phyloP scores from a whole-genome alignment of 2,888 invertebrate genomes.

The Eueremaeus valkanovi region DNA sequence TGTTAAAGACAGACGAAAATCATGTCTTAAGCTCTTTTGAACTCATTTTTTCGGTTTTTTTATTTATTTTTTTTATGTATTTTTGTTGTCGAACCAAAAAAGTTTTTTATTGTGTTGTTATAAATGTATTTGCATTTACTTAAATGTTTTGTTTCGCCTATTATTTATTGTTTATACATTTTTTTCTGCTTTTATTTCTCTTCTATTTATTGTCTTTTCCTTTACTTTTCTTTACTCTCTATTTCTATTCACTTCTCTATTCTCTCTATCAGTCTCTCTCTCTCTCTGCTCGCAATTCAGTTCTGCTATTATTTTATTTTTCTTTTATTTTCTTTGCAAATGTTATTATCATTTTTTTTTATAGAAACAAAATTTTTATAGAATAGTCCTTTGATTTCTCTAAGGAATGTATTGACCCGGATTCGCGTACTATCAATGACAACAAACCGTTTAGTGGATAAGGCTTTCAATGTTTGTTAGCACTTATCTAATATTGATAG shows the following conservation, averaged over 20 bases:
- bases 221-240: not conserved
- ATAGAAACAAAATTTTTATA: not conserved
- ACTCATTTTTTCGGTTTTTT: not conserved
- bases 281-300: not conserved
- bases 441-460: not conserved
- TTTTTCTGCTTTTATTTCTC: not conserved
- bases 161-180: not conserved
- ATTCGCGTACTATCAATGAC: slow-evolving; percentile 22
- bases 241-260: not conserved
- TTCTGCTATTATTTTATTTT: not conserved
- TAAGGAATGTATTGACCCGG: slow-evolving; percentile 10
- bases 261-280: too few relatives aligned
- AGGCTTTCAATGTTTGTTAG: not conserved
- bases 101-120: not conserved
- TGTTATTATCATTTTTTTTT: not conserved
- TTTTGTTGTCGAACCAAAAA: not conserved
- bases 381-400: not conserved
- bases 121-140: slow-evolving; percentile 11
- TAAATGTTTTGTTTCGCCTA: not conserved
- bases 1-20: too few relatives aligned
- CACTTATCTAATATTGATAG: not conserved
- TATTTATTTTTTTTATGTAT: too few relatives aligned
- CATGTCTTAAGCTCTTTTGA: too few relatives aligned
- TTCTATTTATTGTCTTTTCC: not conserved
- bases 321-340: slow-evolving; percentile 1